Conservation (phyloP, 2,888 invertebrate species). For the Saturnia pavonia region DNA sequence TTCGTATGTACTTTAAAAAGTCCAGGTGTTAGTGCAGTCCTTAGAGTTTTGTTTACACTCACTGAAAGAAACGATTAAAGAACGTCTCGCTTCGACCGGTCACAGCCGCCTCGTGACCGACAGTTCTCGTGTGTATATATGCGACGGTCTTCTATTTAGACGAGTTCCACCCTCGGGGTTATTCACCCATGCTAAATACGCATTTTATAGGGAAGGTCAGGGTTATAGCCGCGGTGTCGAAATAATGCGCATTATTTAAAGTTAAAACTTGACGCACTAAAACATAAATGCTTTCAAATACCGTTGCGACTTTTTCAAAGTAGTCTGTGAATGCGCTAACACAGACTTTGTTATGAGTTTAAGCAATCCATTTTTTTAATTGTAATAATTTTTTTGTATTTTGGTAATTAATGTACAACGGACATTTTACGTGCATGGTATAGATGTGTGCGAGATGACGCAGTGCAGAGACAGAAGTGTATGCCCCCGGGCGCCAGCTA, state of each 20-base stretch:
- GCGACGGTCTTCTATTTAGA: constrained; percentile 74
- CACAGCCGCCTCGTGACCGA: constrained; percentile 46
- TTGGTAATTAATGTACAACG: neutral
- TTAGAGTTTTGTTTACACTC: neutral
- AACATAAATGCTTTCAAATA: neutral
- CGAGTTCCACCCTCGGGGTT: constrained; percentile 69
- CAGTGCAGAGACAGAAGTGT: constrained; percentile 69
- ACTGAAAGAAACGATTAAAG: constrained; percentile 44
- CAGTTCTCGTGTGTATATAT: constrained; percentile 42
- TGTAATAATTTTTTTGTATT: neutral
- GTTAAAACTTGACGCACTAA: neutral
- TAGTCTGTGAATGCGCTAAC: neutral
- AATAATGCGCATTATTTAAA: constrained; percentile 2
- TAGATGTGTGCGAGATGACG: constrained; percentile 49
- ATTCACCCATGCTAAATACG: constrained; percentile 62
- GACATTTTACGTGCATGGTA: constrained; percentile 7
- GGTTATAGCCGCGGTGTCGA: constrained; percentile 50
- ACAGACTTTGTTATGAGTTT: neutral
- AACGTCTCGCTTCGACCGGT: constrained; percentile 37
- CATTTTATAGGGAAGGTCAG: constrained; percentile 70
- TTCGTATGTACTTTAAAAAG: constrained; percentile 30
- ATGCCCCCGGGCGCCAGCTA: constrained; percentile 44
- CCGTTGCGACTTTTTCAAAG: neutral
- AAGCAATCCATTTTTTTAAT: neutral
- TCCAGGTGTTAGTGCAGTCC: neutral